A percentile compares a stretch with the other conserved stretches of the same genome.
Evolutionary conservation across 2,797 vertebrate species (phyloP).

Genomic region (Pempheris klunzingeri): DNA sequence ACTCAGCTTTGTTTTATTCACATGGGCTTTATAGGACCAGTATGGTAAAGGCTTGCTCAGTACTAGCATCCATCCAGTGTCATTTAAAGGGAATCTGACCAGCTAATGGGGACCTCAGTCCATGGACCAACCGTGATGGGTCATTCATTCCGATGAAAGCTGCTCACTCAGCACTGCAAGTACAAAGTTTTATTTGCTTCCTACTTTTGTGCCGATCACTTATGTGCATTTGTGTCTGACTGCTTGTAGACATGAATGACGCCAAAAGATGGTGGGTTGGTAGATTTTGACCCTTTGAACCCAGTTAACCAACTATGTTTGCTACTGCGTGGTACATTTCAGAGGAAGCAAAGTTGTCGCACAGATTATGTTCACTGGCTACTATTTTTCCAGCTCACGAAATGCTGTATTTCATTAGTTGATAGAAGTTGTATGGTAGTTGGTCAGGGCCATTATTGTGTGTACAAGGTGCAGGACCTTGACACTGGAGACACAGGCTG

Average conservation of each 20-base stretch:
- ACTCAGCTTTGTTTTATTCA: constrained; percentile 39
- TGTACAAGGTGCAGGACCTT: too few relatives aligned
- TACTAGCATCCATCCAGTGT: constrained; percentile 5
- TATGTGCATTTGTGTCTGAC: not conserved
- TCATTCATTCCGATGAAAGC: constrained; percentile 10
- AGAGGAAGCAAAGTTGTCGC: not conserved
- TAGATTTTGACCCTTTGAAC: not conserved
- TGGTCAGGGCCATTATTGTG: not conserved
- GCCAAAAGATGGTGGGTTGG: not conserved
- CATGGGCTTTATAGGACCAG: constrained; percentile 8
- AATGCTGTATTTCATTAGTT: not conserved
- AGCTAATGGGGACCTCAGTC: constrained; percentile 4
- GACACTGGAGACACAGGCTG: too few relatives aligned
- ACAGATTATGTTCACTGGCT: not conserved
- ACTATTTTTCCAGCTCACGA: not conserved
- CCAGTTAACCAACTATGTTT: not conserved
- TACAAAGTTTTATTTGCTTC: not conserved
- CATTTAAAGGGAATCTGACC: constrained; percentile 24
- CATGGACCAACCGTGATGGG: not conserved
- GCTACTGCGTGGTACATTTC: not conserved
- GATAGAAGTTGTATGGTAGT: not conserved
- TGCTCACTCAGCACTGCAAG: not conserved
- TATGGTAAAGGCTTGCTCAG: not conserved
- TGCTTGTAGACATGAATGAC: not conserved
- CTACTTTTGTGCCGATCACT: not conserved